Percentiles rank a stretch among this genome's conserved stretches.
Evolutionary conservation across 2,113 vertebrate species (phyloP).

Genomic region (Labeo rohita): DNA sequence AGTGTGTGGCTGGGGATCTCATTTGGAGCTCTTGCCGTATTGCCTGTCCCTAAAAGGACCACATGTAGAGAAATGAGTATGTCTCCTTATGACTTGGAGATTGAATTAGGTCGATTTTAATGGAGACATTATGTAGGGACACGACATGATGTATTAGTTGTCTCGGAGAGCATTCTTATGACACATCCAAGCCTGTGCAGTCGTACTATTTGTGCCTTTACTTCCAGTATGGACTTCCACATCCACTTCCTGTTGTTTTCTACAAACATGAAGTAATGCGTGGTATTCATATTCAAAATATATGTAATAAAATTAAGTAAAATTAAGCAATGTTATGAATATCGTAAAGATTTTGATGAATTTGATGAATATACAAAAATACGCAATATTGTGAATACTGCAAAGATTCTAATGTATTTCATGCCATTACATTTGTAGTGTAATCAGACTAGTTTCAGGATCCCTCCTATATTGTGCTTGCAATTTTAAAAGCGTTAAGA

Average conservation of each 20-base stretch:
- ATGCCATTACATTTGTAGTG: background rate
- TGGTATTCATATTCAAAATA: background rate
- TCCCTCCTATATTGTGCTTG: background rate
- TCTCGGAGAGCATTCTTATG: conserved; percentile 40
- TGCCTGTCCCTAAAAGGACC: conserved; percentile 46
- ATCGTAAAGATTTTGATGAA: background rate
- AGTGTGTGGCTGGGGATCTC: conserved; percentile 47
- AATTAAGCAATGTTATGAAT: background rate
- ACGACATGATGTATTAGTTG: conserved; percentile 56
- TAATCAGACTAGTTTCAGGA: background rate
- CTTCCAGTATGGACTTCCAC: background rate
- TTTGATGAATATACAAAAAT: background rate
- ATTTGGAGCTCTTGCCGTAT: conserved; percentile 35
- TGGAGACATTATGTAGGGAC: conserved; percentile 53
- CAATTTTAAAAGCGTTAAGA: background rate
- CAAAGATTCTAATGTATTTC: background rate
- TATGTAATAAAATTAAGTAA: background rate
- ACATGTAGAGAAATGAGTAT: conserved; percentile 31
- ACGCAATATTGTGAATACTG: background rate
- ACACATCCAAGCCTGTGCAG: conserved; percentile 48
- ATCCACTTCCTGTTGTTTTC: conserved; percentile 19
- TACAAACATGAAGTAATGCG: background rate
- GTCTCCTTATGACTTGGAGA: conserved; percentile 56
- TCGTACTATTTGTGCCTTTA: conserved; percentile 19
- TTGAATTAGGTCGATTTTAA: conserved; percentile 60